A percentile compares a stretch with the other conserved stretches of the same genome.
phyloP scores from a whole-genome alignment of 2,113 vertebrate species.

The Serinus canaria region DNA sequence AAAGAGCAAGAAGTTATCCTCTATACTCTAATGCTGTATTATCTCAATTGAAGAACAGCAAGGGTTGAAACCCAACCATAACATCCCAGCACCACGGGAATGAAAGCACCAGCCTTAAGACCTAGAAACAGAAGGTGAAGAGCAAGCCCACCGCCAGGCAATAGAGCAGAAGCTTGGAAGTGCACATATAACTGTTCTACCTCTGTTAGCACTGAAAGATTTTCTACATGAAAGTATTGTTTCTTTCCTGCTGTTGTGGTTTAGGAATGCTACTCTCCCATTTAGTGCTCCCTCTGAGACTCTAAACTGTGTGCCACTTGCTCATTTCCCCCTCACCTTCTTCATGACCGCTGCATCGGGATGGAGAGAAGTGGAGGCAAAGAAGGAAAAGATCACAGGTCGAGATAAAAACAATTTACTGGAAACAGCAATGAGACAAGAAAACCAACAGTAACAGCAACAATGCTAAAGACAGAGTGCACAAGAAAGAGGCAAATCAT shows the following conservation, averaged over 20 bases:
- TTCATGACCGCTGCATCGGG: rapidly evolving
- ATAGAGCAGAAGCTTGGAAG: neutral
- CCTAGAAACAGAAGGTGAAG: neutral
- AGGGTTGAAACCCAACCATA: neutral
- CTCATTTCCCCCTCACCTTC: neutral
- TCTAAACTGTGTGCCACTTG: neutral
- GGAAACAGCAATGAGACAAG: neutral
- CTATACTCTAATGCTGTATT: neutral
- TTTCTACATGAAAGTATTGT: neutral
- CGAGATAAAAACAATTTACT: neutral
- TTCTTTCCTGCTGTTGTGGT: neutral
- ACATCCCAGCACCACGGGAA: neutral
- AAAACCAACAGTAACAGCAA: neutral
- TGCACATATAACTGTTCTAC: neutral
- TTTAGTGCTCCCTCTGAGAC: neutral
- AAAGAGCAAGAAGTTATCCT: neutral
- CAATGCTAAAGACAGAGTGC: neutral
- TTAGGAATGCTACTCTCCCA: neutral
- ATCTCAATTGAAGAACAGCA: neutral
- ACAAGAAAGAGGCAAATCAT: neutral
- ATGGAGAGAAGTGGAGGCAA: neutral
- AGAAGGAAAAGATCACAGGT: neutral
- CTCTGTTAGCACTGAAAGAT: neutral
- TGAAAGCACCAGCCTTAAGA: neutral
- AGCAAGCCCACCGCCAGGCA: neutral